Evolutionary conservation across 2,888 invertebrate genomes (phyloP).

Genomic region (Orgyia antiqua): DNA sequence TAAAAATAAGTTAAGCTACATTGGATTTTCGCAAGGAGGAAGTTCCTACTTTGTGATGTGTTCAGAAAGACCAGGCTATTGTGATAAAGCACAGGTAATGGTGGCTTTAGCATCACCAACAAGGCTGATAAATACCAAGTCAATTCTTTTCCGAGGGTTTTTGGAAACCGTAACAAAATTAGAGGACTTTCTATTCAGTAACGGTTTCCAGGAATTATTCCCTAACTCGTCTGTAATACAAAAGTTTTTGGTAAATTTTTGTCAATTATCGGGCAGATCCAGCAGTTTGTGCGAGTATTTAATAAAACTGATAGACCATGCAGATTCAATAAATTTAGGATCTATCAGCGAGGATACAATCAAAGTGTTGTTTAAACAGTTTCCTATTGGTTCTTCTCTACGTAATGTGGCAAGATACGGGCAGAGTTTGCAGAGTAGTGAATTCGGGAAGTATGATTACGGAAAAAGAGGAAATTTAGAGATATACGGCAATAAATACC

Average conservation of each 20-base stretch:
- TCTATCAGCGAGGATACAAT: slow-evolving; percentile 42
- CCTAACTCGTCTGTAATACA: slow-evolving; percentile 41
- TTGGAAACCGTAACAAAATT: slow-evolving; percentile 18
- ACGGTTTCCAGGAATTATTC: slow-evolving; percentile 41
- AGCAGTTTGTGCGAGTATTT: slow-evolving; percentile 31
- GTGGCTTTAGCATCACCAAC: slow-evolving; percentile 81
- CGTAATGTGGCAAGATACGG: slow-evolving; percentile 51
- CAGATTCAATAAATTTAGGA: slow-evolving; percentile 35
- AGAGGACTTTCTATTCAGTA: slow-evolving; percentile 25
- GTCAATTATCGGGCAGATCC: slow-evolving; percentile 33
- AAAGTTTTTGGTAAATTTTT: slow-evolving; percentile 42
- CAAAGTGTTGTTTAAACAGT: slow-evolving; percentile 39
- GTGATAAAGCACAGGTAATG: slow-evolving; percentile 78
- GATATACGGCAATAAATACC: slow-evolving; percentile 37
- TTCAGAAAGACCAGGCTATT: slow-evolving; percentile 80
- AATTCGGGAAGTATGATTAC: slow-evolving; percentile 51
- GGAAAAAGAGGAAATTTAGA: slow-evolving; percentile 40
- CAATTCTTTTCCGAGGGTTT: slow-evolving; percentile 51
- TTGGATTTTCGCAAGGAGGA: slow-evolving; percentile 30
- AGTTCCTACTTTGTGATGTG: slow-evolving; percentile 77
- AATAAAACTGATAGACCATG: slow-evolving; percentile 32
- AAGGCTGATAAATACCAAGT: slow-evolving; percentile 66
- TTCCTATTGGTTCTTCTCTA: slow-evolving; percentile 33
- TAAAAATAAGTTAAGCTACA: slow-evolving; percentile 38
- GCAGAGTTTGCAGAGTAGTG: slow-evolving; percentile 34